Evolutionary conservation across 2,113 vertebrate species (phyloP).

Genomic region (Burhinus oedicnemus): DNA sequence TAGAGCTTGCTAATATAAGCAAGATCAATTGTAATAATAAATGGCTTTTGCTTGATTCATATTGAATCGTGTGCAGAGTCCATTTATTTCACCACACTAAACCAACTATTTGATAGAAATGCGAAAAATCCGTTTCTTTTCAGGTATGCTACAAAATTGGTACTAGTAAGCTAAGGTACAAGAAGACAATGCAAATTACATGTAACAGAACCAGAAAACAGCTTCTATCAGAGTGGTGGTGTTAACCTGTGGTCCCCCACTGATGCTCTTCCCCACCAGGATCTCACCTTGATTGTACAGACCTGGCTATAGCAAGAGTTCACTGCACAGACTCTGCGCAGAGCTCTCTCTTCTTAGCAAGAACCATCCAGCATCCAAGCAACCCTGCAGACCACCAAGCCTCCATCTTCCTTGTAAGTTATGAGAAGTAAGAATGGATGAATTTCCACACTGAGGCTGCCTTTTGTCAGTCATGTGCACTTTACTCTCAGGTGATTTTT

Average conservation of each 20-base stretch:
- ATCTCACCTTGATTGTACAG: background rate
- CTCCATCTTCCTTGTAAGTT: background rate
- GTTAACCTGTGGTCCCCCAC: background rate
- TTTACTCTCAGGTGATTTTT: background rate
- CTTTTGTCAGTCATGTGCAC: background rate
- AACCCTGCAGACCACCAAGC: background rate
- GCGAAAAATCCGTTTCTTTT: background rate
- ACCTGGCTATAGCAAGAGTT: background rate
- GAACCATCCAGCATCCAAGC: background rate
- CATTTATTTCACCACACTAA: too few species aligned
- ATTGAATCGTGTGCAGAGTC: too few species aligned
- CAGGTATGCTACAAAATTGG: background rate
- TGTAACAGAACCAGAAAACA: background rate
- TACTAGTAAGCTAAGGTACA: background rate
- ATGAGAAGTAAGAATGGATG: background rate
- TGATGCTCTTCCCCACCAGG: background rate
- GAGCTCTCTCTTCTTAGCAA: background rate
- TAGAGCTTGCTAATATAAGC: too few species aligned
- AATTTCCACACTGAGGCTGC: background rate
- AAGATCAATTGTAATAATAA: too few species aligned
- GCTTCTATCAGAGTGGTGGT: background rate
- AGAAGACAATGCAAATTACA: background rate
- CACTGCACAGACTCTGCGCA: background rate
- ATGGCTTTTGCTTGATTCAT: too few species aligned
- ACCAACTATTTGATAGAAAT: background rate